Conservation (phyloP, 2,113 vertebrate genomes). For the Paratilapia polleni region DNA sequence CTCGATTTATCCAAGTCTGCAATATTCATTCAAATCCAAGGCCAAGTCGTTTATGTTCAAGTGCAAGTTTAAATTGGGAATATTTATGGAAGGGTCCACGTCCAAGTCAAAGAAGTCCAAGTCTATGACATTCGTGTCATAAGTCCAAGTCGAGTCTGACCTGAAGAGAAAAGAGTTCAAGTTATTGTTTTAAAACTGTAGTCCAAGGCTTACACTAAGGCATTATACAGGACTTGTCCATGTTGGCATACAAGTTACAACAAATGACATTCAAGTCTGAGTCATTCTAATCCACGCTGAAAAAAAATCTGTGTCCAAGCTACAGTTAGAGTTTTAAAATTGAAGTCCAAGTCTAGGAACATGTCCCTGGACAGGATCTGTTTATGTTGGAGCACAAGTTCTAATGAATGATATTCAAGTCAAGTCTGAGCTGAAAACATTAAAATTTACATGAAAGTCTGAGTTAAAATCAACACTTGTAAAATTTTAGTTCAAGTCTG, state of each 20-base stretch:
- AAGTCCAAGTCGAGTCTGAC: not conserved
- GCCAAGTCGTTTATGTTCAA: not conserved
- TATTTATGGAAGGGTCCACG: no score
- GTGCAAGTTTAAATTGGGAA: not conserved
- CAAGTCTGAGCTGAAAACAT: not conserved
- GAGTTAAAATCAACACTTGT: not conserved
- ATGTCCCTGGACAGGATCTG: no score
- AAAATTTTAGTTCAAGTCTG: no score
- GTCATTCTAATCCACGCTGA: no score
- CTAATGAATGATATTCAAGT: fast-evolving
- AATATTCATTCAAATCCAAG: not conserved
- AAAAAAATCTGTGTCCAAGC: no score
- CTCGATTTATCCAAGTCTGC: not conserved
- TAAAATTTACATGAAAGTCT: fast-evolving
- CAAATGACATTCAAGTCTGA: fast-evolving
- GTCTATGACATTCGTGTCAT: not conserved
- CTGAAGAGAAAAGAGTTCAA: not conserved
- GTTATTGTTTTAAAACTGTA: not conserved
- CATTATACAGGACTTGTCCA: not conserved
- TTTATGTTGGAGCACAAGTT: no score
- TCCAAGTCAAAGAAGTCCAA: not conserved
- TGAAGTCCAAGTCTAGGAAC: not conserved
- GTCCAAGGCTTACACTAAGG: not conserved
- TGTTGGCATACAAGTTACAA: not conserved
- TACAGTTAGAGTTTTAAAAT: no score